Evolutionary conservation across 2,888 invertebrate genomes (phyloP).

Genomic region (Oligia latruncula): DNA sequence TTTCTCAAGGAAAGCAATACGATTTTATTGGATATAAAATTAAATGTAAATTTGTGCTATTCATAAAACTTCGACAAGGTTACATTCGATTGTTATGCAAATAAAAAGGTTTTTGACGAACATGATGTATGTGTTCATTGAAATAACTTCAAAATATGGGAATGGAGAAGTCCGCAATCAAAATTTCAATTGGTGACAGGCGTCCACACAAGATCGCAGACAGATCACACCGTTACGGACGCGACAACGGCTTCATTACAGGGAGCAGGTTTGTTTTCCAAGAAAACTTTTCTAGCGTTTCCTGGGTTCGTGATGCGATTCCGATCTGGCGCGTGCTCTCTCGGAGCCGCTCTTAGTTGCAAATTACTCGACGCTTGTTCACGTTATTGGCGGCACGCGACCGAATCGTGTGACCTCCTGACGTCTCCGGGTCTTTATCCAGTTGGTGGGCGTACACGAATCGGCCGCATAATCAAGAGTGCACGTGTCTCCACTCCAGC

Average conservation of each 20-base stretch:
- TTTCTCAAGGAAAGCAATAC: slow-evolving; percentile 58
- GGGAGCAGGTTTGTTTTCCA: slow-evolving; percentile 73
- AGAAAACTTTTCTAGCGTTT: slow-evolving; percentile 75
- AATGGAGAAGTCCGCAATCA: slow-evolving; percentile 14
- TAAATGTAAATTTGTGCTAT: slow-evolving; percentile 1
- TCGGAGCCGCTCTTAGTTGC: slow-evolving; percentile 74
- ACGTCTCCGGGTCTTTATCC: slow-evolving; percentile 65
- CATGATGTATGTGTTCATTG: slow-evolving; percentile 12
- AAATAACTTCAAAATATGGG: neutral
- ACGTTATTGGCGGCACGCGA: slow-evolving; percentile 76
- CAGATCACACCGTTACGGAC: slow-evolving; percentile 60
- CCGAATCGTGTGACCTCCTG: slow-evolving; percentile 76
- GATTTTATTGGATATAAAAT: slow-evolving; percentile 44
- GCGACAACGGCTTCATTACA: slow-evolving; percentile 78
- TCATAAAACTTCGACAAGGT: slow-evolving; percentile 15
- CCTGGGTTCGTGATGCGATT: slow-evolving; percentile 83
- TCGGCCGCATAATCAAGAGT: slow-evolving; percentile 73
- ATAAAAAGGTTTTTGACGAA: slow-evolving; percentile 2
- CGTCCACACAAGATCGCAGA: slow-evolving; percentile 32
- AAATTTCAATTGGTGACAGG: slow-evolving; percentile 40
- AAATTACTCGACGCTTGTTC: slow-evolving; percentile 78
- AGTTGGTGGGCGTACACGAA: slow-evolving; percentile 66
- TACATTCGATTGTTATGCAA: slow-evolving; percentile 19
- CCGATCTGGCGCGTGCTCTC: slow-evolving; percentile 80
- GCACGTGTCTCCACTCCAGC: slow-evolving; percentile 83